Base-by-base conservation (phyloP, 1,140 invertebrate genomes). In the Xylocopa sonorina region DNA sequence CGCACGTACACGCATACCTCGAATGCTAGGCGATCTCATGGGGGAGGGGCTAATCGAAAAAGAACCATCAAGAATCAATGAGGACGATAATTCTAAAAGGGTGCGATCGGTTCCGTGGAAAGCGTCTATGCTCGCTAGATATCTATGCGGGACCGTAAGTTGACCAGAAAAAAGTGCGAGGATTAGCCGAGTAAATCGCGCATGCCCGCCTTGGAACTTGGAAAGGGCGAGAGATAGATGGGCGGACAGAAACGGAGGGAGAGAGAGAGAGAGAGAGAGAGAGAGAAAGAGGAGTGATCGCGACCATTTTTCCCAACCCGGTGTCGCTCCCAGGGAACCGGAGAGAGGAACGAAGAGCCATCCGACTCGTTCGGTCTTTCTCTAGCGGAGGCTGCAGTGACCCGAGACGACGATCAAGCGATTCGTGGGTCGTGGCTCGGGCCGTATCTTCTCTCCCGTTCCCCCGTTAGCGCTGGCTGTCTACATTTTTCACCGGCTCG, bases 401-500 rank as follows among this genome's bases (percentile, higher is more conserved):
- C 89, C 87, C 88, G 86, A 88, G 89, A 88, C 85, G 87, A 78
- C 84, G 88, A 88, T 89, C 88, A 84, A 83, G 81, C 85, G 85
- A 88, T 80, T 85, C 87, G 89, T 90, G 90, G 89, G 90, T 91
- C 89, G 89, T 88, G 87, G 83, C 86, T 85, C n/a, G 87, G 87
- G 83, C 85, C 88, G 84, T 91, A 91, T 92, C 89, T 91, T 88
- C 78, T 88, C 72, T 88, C 82, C 51, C 41, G 24, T 64, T 48
- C 41, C 51, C 51, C 41, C 68, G 21, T 64, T 57, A 41, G 16
- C 12, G 53, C 80, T 81, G 87, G 88, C 87, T 88, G 88, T 90
- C 90, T 89, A 88, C 91, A 87, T 92, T 92, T 93, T 92, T 92
- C 91, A 90, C 89, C 85, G 85, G 86, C 87, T 88, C 87, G 88